Evolutionary conservation across 2,888 invertebrate species (phyloP).

Genomic region (Amiota mariae): DNA sequence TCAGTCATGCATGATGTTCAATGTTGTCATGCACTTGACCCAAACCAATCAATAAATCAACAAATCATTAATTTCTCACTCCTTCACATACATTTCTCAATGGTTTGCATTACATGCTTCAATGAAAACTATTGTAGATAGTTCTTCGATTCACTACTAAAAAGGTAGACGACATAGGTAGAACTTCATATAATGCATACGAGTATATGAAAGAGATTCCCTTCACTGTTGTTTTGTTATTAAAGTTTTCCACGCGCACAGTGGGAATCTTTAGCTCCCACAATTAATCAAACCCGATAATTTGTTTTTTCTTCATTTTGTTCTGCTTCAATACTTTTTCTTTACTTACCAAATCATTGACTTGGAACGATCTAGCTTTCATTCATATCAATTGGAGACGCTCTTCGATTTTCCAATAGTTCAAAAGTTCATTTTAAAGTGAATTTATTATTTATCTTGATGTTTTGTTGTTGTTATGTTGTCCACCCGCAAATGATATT

Average conservation of each 20-base stretch:
- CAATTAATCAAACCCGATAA: slow-evolving; percentile 67
- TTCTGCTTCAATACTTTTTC: slow-evolving; percentile 21
- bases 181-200: no score
- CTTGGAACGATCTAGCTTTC: slow-evolving; percentile 46
- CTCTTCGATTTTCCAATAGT: neutral
- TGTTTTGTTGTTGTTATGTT: neutral
- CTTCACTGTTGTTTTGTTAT: neutral
- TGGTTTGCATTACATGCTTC: slow-evolving; percentile 42
- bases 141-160: no score
- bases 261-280: slow-evolving; percentile 69
- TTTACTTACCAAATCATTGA: slow-evolving; percentile 48
- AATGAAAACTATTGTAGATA: slow-evolving; percentile 16
- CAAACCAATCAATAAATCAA: slow-evolving; percentile 71
- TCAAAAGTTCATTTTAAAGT: slow-evolving; percentile 22
- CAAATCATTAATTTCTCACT: slow-evolving; percentile 70
- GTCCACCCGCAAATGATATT: neutral
- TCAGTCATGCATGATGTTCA: slow-evolving; percentile 38
- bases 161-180: no score
- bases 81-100: slow-evolving; percentile 28
- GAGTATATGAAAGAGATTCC: no score
- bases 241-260: slow-evolving; percentile 46
- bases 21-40: slow-evolving; percentile 67
- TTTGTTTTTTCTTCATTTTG: neutral
- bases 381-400: neutral
- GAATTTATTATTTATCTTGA: slow-evolving; percentile 28